Base-by-base conservation (phyloP, 2,797 vertebrate genomes). In the Halcyon chelicuti region DNA sequence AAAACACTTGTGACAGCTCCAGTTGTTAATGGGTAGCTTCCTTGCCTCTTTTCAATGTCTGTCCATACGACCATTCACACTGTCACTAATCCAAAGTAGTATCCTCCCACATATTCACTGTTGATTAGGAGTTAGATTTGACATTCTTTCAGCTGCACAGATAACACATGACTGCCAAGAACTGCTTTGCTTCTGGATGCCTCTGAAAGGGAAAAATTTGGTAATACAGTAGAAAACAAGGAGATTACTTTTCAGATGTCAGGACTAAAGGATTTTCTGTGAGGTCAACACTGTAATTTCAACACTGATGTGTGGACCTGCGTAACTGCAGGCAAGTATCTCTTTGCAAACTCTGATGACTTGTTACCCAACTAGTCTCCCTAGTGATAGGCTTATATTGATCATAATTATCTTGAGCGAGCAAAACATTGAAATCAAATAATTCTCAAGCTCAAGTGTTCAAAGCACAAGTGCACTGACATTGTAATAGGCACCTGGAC, bases 21-120 rank as follows among this genome's bases (percentile, higher is more conserved):
- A 65, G 9, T 86, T 92, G 77, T 52, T 88, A 88, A 88, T 12
- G 90, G 22, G 29, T 51, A 88, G 79, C 79, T 86, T 91, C 79
- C 44, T 61, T 81, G 74, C 58, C 62, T 92, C 58, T 58, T 58
- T 92, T 92, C 83, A 68, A 22, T 84, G 88, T 73, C 88, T 92
- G 88, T 88, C 92, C 70, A 52, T 31, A 88, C 3, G 35, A 95
- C 91, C 90, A 86, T 80, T 86, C 90, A 83, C 68, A 67, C 26
- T 54, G 79, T 22, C 76, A 61, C 68, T n/a, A 76, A 93, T 65
- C 78, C 88, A 84, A 86, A 78, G 95, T 49, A 35, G 49, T 14
- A 80, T 57, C 76, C 76, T 94, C 90, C 92, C 83, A 81, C 79
- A 29, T 28, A 81, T 75, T 88, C 92, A 90, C 66, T 88, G 90